Percentiles rank a stretch among this genome's conserved stretches.
Conservation (phyloP, 2,113 vertebrate genomes). For the Mormyrus iriodes region DNA sequence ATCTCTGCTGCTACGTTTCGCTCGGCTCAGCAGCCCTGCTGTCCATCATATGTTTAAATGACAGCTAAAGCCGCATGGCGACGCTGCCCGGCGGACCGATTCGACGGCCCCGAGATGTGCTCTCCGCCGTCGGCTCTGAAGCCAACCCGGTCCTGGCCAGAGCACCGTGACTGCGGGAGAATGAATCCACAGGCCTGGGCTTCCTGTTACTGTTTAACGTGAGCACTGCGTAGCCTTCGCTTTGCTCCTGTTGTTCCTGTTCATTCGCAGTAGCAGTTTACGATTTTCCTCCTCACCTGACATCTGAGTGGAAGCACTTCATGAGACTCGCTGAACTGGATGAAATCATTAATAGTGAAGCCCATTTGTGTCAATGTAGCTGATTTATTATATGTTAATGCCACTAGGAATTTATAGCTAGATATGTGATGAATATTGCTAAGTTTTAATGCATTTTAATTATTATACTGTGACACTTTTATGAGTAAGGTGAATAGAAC, state of each 20-base stretch:
- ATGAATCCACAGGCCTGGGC: background rate
- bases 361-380: background rate
- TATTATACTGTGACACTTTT: background rate
- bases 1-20: background rate
- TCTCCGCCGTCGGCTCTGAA: background rate
- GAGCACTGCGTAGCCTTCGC: background rate
- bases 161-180: background rate
- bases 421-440: background rate
- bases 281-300: background rate
- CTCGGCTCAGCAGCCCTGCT: background rate
- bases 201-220: background rate
- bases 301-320: background rate
- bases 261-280: background rate
- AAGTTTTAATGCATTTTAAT: background rate
- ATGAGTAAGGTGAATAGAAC: background rate
- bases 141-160: background rate
- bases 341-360: background rate
- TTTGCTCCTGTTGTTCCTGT: background rate
- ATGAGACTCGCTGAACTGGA: background rate
- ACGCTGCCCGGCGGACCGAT: background rate
- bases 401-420: background rate
- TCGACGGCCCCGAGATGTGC: background rate
- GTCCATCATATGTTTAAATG: slow-evolving; percentile 5
- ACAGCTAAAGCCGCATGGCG: background rate
- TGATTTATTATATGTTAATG: background rate